phyloP scores from a whole-genome alignment of 2,113 vertebrate genomes.

The Clarias gariepinus region DNA sequence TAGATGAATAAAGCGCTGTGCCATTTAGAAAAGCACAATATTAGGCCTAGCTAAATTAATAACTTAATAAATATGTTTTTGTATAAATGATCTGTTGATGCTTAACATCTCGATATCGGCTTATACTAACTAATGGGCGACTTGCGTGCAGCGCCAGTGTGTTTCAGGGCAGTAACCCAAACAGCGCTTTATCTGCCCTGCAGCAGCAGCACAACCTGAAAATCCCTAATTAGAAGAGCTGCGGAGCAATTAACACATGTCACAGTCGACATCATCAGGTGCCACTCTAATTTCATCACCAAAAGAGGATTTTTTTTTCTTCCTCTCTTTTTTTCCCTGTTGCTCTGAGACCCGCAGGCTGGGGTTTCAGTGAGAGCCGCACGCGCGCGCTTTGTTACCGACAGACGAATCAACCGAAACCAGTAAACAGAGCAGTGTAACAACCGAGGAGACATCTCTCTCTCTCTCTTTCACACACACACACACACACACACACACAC shows the following conservation, averaged over 20 bases:
- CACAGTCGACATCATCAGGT: constrained; percentile 96
- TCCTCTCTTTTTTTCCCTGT: neutral
- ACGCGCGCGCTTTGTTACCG: constrained; percentile 77
- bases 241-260: constrained; percentile 95
- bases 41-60: too few relatives aligned
- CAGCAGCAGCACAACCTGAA: constrained; percentile 87
- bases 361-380: neutral
- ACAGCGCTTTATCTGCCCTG: constrained; percentile 71
- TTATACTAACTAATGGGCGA: neutral
- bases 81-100: neutral
- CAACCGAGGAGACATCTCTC: constrained; percentile 44
- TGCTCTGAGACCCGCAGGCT: constrained; percentile 75
- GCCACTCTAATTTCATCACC: constrained; percentile 91
- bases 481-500: neutral
- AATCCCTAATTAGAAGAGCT: constrained; percentile 94
- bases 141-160: constrained; percentile 12
- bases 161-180: constrained; percentile 65
- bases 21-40: neutral
- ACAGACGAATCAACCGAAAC: constrained; percentile 80
- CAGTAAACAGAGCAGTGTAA: constrained; percentile 77
- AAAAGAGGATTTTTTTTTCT: constrained; percentile 76
- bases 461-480: neutral
- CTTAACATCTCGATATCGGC: neutral
- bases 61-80: too few relatives aligned
- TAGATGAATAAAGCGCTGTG: neutral